These are phyloP conservation scores for Nyctibius bracteatus DNA, from an alignment of 2,113 vertebrate species.

Conservation along the genomic window DNA sequence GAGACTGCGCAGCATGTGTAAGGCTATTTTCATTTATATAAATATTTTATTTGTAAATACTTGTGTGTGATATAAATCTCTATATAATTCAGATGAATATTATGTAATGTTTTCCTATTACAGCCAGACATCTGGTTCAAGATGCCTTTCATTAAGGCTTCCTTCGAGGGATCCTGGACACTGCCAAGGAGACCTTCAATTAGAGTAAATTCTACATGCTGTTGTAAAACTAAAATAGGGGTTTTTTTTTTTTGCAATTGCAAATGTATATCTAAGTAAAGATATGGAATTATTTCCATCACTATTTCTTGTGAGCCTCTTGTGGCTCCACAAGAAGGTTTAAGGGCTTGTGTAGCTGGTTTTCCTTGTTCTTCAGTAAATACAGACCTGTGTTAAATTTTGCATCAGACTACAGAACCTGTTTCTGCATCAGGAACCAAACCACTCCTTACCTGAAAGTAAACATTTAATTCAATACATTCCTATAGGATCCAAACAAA, in stretches of 20 bases:
- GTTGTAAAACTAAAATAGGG: not conserved
- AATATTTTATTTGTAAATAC: slow-evolving; percentile 10
- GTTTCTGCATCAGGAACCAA: not conserved
- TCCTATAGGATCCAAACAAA: not conserved
- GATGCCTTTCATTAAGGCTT: not conserved
- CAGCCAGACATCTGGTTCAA: not conserved
- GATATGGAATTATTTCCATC: not conserved
- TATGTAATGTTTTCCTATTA: not conserved
- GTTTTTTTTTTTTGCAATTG: not conserved
- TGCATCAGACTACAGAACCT: not conserved
- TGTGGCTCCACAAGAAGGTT: not conserved
- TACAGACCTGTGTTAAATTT: not conserved
- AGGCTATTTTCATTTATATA: not conserved
- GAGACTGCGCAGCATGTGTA: not conserved
- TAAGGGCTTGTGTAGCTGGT: not conserved
- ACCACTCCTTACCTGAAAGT: not conserved
- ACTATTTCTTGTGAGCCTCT: not conserved
- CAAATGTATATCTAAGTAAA: not conserved
- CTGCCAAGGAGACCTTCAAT: not conserved
- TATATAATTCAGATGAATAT: not conserved
- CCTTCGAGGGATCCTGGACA: not conserved
- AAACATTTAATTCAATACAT: not conserved
- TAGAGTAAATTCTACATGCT: not conserved
- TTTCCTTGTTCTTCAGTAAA: not conserved
- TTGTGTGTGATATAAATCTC: not conserved